Conservation (phyloP, 2,888 invertebrate species). For the Stomorhina lunata region DNA sequence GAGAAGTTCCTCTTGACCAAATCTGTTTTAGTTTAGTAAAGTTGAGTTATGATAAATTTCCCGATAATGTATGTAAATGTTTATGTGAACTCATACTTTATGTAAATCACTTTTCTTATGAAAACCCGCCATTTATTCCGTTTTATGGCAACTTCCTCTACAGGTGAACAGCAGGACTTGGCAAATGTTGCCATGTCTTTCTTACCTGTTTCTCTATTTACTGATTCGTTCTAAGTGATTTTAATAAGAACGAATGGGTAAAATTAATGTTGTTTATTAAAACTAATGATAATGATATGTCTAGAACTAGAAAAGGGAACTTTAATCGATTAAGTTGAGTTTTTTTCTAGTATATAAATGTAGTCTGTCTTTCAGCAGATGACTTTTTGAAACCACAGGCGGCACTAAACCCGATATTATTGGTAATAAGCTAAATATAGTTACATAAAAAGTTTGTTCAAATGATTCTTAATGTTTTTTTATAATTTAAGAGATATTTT, state of each 20-base stretch:
- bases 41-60: background rate
- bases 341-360: too few relatives aligned
- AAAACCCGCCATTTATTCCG: background rate
- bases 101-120: conserved; percentile 33
- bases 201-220: too few relatives aligned
- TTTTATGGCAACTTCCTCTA: conserved; percentile 39
- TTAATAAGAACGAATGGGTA: conserved; percentile 22
- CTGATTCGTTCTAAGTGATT: conserved; percentile 38
- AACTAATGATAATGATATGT: conserved; percentile 30
- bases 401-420: background rate
- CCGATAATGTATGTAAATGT: background rate
- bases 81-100: background rate
- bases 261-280: conserved; percentile 21
- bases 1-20: conserved; percentile 40
- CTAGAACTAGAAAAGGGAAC: conserved; percentile 26
- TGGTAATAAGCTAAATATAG: conserved; percentile 13
- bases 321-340: background rate
- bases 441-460: too few relatives aligned
- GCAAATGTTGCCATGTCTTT: conserved; percentile 3
- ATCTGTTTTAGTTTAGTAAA: conserved; percentile 13
- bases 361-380: too few relatives aligned
- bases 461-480: too few relatives aligned
- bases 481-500: too few relatives aligned
- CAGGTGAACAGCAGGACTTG: conserved; percentile 37
- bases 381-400: background rate